These are phyloP conservation scores for Tragelaphus buxtoni DNA, from an alignment of 2,113 vertebrate species.

Conservation along the genomic window DNA sequence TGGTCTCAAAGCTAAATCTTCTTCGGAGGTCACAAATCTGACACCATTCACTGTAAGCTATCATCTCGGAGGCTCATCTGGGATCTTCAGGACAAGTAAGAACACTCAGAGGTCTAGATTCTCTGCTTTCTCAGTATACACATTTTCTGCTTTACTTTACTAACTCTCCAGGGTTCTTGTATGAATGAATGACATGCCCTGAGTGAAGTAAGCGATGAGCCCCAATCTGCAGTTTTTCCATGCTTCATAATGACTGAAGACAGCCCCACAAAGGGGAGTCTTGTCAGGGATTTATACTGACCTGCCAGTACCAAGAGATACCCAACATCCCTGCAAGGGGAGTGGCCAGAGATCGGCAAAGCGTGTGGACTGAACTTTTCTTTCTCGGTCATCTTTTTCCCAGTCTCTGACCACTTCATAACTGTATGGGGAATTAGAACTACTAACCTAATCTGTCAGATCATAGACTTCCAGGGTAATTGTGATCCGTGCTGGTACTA, in stretches of 20 bases:
- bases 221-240: not conserved
- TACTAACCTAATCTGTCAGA: not conserved
- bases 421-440: not conserved
- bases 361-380: not conserved
- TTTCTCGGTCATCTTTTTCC: not conserved
- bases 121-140: not conserved
- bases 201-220: not conserved
- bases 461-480: not conserved
- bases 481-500: not conserved
- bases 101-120: not conserved
- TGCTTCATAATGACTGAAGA: not conserved
- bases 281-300: not conserved
- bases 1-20: not conserved
- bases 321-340: not conserved
- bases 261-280: not conserved
- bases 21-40: rapidly evolving
- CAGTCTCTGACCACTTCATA: not conserved
- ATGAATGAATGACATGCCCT: not conserved
- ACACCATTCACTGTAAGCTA: not conserved
- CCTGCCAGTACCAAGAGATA: not conserved
- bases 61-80: rapidly evolving
- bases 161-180: not conserved
- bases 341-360: not conserved
- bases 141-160: not conserved
- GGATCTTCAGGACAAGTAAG: not conserved